Percentiles rank a stretch among this genome's conserved stretches.
Evolutionary conservation across 2,888 invertebrate genomes (phyloP).

Genomic region (Clitarchus hookeri): DNA sequence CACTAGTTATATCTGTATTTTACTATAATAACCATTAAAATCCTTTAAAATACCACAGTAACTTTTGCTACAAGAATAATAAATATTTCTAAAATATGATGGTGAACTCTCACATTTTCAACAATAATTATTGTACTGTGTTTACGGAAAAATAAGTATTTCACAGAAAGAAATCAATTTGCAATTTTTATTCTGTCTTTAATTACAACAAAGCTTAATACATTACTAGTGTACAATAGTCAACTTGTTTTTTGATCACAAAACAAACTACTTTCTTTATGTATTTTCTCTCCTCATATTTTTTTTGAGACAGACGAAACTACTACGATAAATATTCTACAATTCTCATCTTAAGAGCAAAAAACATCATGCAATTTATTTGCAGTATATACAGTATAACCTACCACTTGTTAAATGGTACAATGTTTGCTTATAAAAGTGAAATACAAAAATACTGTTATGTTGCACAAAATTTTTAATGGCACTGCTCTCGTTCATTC

Average conservation of each 20-base stretch:
- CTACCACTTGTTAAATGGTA: slow-evolving; percentile 12
- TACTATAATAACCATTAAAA: no score
- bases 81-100: no score
- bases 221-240: neutral
- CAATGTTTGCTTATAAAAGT: slow-evolving; percentile 20
- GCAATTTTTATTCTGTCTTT: neutral
- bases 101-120: no score
- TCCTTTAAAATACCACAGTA: no score
- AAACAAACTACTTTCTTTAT: neutral
- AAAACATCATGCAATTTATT: neutral
- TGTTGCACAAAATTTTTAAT: neutral
- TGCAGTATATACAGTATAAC: neutral
- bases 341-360: neutral
- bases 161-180: neutral
- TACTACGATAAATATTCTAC: neutral
- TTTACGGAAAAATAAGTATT: neutral
- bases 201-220: neutral
- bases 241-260: neutral
- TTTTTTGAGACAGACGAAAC: neutral
- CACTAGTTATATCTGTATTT: no score
- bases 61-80: no score
- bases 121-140: no score
- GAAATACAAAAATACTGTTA: slow-evolving; percentile 6
- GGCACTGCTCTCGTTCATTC: slow-evolving; percentile 14
- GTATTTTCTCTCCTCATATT: neutral